Evolutionary conservation across 2,797 vertebrate species (phyloP).

Genomic region (Aldrovandia affinis): DNA sequence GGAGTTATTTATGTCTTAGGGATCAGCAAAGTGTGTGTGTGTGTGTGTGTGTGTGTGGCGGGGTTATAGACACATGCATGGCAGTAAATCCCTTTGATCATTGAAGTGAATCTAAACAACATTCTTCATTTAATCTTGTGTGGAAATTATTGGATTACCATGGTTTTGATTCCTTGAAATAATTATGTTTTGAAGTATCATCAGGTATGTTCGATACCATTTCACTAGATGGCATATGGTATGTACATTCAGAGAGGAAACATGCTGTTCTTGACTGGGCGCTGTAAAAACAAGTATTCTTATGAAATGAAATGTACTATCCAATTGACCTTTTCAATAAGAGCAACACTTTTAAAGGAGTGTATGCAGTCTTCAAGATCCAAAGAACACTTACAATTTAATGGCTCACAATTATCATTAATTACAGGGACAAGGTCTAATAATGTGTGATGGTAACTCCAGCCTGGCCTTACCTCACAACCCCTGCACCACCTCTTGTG

Average conservation of each 20-base stretch:
- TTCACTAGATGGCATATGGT: not conserved
- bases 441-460: not conserved
- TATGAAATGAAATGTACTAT: not conserved
- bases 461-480: not conserved
- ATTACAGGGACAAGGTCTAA: not conserved
- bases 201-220: not conserved
- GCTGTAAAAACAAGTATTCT: not conserved
- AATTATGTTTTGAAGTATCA: not conserved
- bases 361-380: not conserved
- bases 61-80: not conserved
- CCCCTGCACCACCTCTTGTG: not conserved
- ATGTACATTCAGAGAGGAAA: not conserved
- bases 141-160: not conserved
- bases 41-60: not conserved
- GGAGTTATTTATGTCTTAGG: not conserved
- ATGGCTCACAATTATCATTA: constrained; percentile 3
- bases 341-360: not conserved
- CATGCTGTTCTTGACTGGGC: too few relatives aligned
- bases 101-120: constrained; percentile 11
- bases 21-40: not conserved
- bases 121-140: not conserved
- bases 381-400: not conserved
- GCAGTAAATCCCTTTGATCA: constrained; percentile 9
- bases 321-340: not conserved
- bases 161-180: constrained; percentile 3